These are phyloP conservation scores for Parelbella ahira DNA, from an alignment of 2,888 invertebrate species.

Conservation along the genomic window DNA sequence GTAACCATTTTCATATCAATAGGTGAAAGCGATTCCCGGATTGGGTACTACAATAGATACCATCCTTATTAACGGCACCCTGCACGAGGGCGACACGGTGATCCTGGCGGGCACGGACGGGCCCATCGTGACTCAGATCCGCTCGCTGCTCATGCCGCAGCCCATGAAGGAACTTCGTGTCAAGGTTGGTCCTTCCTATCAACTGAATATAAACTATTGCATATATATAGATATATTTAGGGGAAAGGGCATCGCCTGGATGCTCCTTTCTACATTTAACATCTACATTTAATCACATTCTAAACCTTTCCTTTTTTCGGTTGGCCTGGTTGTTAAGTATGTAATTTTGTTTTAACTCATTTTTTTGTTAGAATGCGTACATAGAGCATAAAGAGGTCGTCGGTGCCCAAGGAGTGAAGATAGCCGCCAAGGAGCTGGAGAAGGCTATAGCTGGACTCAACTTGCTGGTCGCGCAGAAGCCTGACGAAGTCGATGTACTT, in stretches of 20 bases:
- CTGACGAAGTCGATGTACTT: constrained; percentile 95
- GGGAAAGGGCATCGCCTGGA: too few relatives aligned
- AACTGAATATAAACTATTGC: too few relatives aligned
- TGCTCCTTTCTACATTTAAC: too few relatives aligned
- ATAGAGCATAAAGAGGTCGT: constrained; percentile 96
- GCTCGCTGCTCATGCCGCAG: constrained; percentile 98
- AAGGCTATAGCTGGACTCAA: constrained; percentile 98
- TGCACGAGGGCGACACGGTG: constrained; percentile 96
- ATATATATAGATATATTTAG: too few relatives aligned
- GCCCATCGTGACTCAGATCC: constrained; percentile 97
- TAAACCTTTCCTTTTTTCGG: too few relatives aligned
- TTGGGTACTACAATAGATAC: constrained; percentile 99
- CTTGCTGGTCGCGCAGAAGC: constrained; percentile 92
- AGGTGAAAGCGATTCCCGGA: constrained; percentile 97
- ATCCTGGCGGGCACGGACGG: constrained; percentile 98
- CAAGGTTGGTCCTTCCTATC: too few relatives aligned
- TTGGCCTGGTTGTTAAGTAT: too few relatives aligned
- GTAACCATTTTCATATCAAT: too few relatives aligned
- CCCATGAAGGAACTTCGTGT: constrained; percentile 98
- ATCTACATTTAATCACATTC: too few relatives aligned
- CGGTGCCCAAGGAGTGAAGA: constrained; percentile 99
- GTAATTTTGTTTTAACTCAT: too few relatives aligned
- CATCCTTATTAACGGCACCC: constrained; percentile 97
- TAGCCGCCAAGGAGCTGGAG: constrained; percentile 98
- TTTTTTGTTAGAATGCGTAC: constrained; percentile 86